Evolutionary conservation across 1,140 invertebrate genomes (phyloP).

Genomic region (Calephelis virginiensis): DNA sequence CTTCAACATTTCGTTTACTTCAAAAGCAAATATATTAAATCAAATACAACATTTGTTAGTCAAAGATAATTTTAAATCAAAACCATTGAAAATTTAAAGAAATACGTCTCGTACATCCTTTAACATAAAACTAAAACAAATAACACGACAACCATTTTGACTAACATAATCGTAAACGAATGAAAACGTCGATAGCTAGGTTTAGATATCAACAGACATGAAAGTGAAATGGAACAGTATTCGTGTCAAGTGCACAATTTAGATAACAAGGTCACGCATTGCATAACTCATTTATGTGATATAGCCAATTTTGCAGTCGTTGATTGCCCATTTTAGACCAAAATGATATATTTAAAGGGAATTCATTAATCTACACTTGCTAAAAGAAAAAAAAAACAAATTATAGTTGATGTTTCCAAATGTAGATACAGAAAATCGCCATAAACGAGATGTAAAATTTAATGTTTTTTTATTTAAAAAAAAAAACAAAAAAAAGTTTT

Average conservation of each 20-base stretch:
- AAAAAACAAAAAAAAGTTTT: too few relatives aligned
- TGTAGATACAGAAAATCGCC: too few relatives aligned
- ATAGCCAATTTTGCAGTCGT: conserved; percentile 33
- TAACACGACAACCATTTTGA: neutral
- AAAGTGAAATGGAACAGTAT: conserved; percentile 77
- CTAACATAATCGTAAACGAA: neutral
- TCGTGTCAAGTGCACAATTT: conserved; percentile 77
- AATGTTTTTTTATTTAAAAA: too few relatives aligned
- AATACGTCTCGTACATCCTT: too few relatives aligned
- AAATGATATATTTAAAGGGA: neutral
- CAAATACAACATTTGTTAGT: too few relatives aligned
- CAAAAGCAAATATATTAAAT: neutral
- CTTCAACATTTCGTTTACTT: too few relatives aligned
- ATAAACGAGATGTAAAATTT: too few relatives aligned
- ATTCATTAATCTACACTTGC: too few relatives aligned
- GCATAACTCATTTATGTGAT: conserved; percentile 63
- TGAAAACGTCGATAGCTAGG: conserved; percentile 33
- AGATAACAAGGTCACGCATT: conserved; percentile 75
- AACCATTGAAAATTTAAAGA: too few relatives aligned
- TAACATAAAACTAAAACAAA: neutral
- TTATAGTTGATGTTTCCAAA: too few relatives aligned
- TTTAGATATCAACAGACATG: conserved; percentile 55
- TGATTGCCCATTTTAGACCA: conserved; percentile 1
- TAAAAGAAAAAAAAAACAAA: too few relatives aligned
- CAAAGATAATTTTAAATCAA: too few relatives aligned